phyloP scores from a whole-genome alignment of 2,113 vertebrate genomes.

The Megaceryle maxima region DNA sequence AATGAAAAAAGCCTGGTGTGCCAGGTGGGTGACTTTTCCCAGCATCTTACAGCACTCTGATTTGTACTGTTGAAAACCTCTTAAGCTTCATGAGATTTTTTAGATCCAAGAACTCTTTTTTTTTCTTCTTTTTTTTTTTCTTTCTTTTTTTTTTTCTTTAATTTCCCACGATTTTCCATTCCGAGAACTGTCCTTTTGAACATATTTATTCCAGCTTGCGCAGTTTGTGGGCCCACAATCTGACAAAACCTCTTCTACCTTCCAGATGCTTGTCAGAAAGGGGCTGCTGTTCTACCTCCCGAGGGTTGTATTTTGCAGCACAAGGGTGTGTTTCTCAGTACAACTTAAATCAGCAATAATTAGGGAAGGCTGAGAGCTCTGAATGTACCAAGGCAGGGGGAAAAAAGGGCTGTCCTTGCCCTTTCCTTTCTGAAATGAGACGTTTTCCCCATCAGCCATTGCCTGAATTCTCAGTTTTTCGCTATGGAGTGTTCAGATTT shows the following conservation, averaged over 20 bases:
- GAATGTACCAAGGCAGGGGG: not conserved
- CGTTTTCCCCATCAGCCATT: not conserved
- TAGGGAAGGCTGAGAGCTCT: not conserved
- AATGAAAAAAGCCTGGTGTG: not conserved
- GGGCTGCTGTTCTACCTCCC: not conserved
- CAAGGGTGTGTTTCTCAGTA: not conserved
- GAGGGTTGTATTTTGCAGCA: not conserved
- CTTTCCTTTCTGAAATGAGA: not conserved
- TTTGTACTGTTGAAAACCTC: not conserved
- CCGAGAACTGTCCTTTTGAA: constrained; percentile 14
- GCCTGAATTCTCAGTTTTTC: not conserved
- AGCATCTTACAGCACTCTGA: not conserved
- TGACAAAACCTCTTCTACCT: constrained; percentile 18
- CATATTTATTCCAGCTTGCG: constrained; percentile 11
- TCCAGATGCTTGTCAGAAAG: constrained; percentile 58
- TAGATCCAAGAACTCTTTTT: constrained; percentile 2
- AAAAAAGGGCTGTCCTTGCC: not conserved
- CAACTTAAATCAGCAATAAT: constrained; percentile 27
- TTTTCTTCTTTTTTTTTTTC: not conserved
- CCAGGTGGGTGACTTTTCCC: constrained; percentile 33
- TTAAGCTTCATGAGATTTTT: not conserved
- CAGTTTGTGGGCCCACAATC: not conserved
- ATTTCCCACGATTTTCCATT: constrained; percentile 53
- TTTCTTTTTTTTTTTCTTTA: not conserved
- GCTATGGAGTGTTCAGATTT: not conserved